Conservation (phyloP, 1,140 invertebrate genomes). For the Musca vetustissima region DNA sequence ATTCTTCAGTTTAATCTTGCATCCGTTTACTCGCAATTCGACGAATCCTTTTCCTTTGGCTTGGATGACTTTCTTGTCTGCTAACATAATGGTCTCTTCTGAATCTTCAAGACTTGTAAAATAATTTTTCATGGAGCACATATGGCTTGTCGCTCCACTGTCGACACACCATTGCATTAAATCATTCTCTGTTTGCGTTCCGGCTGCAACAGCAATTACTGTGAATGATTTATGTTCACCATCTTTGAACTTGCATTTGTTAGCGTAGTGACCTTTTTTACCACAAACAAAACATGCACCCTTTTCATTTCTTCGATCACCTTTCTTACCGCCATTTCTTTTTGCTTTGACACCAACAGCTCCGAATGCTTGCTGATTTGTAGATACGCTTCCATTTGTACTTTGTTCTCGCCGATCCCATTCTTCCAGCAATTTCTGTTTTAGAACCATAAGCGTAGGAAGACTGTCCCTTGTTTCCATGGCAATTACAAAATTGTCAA, state of each 20-base stretch:
- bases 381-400: slow-evolving; percentile 20
- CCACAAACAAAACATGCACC: slow-evolving; percentile 1
- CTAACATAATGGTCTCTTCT: not conserved
- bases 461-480: slow-evolving; percentile 22
- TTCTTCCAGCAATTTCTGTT: slow-evolving; percentile 23
- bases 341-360: slow-evolving; percentile 15
- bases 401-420: not conserved
- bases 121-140: not conserved
- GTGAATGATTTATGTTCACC: too few relatives aligned
- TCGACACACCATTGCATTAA: too few relatives aligned
- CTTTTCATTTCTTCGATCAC: slow-evolving; percentile 17
- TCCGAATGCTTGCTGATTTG: slow-evolving; percentile 29
- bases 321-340: too few relatives aligned
- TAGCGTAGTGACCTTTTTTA: slow-evolving; percentile 4
- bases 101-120: slow-evolving; percentile 3
- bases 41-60: slow-evolving; percentile 9
- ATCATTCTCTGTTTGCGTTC: too few relatives aligned
- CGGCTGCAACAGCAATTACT: too few relatives aligned
- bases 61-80: not conserved
- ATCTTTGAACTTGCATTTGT: slow-evolving; percentile 9
- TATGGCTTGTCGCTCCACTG: too few relatives aligned
- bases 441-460: not conserved
- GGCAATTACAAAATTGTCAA: slow-evolving; percentile 25
- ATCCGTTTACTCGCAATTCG: not conserved
- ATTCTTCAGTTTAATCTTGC: slow-evolving; percentile 24